Base-by-base conservation (phyloP, 2,888 invertebrate genomes). In the Teleogryllus oceanicus region DNA sequence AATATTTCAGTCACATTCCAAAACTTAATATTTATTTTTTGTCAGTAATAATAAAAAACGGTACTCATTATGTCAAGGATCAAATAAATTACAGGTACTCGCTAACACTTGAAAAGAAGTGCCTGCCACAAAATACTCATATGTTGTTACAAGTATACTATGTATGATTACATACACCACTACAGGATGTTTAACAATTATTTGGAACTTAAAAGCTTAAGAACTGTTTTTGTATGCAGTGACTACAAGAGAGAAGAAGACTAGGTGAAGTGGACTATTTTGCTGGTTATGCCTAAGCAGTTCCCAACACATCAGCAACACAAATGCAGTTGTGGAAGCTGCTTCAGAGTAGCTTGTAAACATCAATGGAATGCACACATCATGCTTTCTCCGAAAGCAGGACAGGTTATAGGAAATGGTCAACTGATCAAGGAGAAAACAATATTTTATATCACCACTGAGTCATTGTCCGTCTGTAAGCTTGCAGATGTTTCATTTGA, bases 121-220 rank as follows among this genome's bases (percentile, higher is more conserved):
- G 62, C 62, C 62, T 62, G 62, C 62, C 62, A 62, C 62, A 62
- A 62, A 62, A 62, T 62, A 13, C 62, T 62, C 62, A 16, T n/a
- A 62, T 8, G 37, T 37, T 37, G 37, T 62, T 62, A 62, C 62
- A 62, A 62, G 62, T 62, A 62, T 13, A 62, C 62, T 62, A 62
- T 62, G 62, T 62, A 62, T 62, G 62, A 62, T 62, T 62, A 62
- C 62, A 62, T 62, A 62, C 62, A 62, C 62, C n/a, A n/a, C 62
- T 62, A 62, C 62, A 62, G n/a, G 62, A 62, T 62, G 62, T 62
- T 62, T 62, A 13, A 62, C n/a, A 62, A 62, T 62, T 62, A 62
- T 62, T 16, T 62, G 62, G 62, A 62, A 62, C 62, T 18, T 62
- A 62, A 62, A 62, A 62, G 62, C 62, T 62, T 62, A 62, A 62